phyloP scores from a whole-genome alignment of 2,797 vertebrate species.

The Tenualosa thibaudeaui region DNA sequence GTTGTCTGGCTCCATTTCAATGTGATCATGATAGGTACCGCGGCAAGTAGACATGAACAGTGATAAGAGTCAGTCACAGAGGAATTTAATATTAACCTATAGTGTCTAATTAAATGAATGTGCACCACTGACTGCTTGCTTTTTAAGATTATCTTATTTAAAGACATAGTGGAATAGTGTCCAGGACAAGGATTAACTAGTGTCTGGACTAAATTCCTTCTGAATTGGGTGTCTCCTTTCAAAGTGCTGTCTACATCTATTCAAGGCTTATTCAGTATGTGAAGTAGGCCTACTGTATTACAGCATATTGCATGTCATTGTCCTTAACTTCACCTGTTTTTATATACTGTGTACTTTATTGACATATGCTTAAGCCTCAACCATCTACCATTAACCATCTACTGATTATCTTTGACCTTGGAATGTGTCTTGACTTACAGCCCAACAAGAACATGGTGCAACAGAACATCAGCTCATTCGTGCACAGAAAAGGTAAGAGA shows the following conservation, averaged over 20 bases:
- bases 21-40: conserved; percentile 34
- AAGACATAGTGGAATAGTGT: neutral
- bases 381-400: neutral
- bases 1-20: conserved; percentile 52
- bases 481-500: conserved; percentile 83
- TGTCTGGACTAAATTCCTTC: neutral
- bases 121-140: neutral
- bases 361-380: neutral
- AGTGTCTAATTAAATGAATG: neutral
- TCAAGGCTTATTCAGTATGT: neutral
- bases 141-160: neutral
- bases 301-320: neutral
- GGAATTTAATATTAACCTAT: neutral
- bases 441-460: conserved; percentile 80
- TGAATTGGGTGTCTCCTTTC: neutral
- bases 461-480: conserved; percentile 78
- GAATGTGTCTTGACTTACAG: conserved; percentile 64
- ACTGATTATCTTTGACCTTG: neutral
- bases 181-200: neutral
- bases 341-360: neutral
- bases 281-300: neutral
- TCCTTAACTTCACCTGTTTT: neutral
- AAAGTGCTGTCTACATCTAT: neutral
- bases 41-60: neutral
- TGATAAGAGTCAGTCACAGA: neutral